Percentiles rank a stretch among this genome's conserved stretches.
These are phyloP conservation scores for Acipenser transmontanus DNA, from an alignment of 2,797 vertebrate genomes.

Conservation along the genomic window DNA sequence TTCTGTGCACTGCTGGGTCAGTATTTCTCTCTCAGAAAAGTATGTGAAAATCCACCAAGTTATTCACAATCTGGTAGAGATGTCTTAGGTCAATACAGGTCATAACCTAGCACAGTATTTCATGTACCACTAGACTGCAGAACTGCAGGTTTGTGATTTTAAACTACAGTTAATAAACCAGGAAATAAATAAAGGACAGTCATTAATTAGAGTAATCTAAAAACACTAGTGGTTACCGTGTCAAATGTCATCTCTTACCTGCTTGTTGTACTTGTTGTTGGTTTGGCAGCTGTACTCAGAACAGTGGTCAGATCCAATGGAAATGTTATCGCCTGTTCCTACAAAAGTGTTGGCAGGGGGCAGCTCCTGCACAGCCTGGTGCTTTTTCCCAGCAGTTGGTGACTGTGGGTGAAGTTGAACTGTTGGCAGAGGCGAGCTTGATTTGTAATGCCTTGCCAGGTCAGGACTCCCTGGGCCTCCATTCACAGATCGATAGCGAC, in stretches of 20 bases:
- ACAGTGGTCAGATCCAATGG: constrained; percentile 96
- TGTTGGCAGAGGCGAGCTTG: constrained; percentile 91
- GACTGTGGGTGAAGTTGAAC: constrained; percentile 96
- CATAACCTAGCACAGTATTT: no score
- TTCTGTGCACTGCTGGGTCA: constrained; percentile 24
- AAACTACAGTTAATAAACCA: no score
- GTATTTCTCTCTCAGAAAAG: constrained; percentile 34
- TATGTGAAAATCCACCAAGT: constrained; percentile 44
- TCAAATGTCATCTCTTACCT: constrained; percentile 66
- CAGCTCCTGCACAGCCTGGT: constrained; percentile 96
- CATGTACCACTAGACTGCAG: no score
- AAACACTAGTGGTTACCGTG: neutral
- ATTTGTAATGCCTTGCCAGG: constrained; percentile 96
- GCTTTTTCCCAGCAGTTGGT: constrained; percentile 97
- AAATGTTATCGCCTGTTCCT: constrained; percentile 97
- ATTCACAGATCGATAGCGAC: constrained; percentile 87
- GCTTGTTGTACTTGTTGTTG: constrained; percentile 98
- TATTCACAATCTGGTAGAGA: constrained; percentile 44
- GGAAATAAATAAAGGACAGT: no score
- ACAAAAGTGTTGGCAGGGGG: constrained; percentile 98
- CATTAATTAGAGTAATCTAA: no score
- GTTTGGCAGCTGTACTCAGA: constrained; percentile 99
- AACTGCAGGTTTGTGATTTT: no score
- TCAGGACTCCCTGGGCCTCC: constrained; percentile 93
- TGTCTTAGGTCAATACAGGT: no score